Conservation (phyloP, 1,140 invertebrate species). For the Leptinotarsa undecemlineata region DNA sequence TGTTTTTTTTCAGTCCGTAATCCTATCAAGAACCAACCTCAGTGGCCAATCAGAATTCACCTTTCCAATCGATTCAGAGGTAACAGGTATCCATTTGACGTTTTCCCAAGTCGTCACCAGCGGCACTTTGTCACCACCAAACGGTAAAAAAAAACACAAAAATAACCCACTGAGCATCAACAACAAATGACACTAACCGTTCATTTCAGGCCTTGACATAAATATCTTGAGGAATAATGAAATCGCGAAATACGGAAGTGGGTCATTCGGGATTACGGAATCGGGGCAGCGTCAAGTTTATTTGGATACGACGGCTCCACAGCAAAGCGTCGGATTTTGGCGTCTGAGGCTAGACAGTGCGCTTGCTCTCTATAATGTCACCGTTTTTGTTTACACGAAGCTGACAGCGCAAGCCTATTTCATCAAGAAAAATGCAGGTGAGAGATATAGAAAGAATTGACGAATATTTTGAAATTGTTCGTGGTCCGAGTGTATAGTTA, state of each 20-base stretch:
- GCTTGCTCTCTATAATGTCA: slow-evolving; percentile 39
- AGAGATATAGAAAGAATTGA: not conserved
- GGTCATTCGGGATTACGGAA: slow-evolving; percentile 38
- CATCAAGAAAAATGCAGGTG: slow-evolving; percentile 21
- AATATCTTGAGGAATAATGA: slow-evolving; percentile 32
- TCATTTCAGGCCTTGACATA: slow-evolving; percentile 23
- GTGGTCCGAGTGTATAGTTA: too few relatives aligned
- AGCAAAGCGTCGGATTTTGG: slow-evolving; percentile 40
- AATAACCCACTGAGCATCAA: not conserved
- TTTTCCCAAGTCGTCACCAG: slow-evolving; percentile 27
- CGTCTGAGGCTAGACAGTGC: slow-evolving; percentile 35
- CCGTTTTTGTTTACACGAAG: slow-evolving; percentile 39
- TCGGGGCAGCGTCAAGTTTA: slow-evolving; percentile 38
- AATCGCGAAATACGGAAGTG: slow-evolving; percentile 32
- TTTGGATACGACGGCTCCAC: slow-evolving; percentile 37
- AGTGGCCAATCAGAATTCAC: slow-evolving; percentile 25
- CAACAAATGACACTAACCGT: not conserved
- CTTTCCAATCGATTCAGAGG: slow-evolving; percentile 45
- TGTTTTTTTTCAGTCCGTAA: slow-evolving; percentile 30
- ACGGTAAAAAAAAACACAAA: slow-evolving; percentile 34
- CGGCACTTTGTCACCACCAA: slow-evolving; percentile 37
- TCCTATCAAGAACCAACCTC: slow-evolving; percentile 38
- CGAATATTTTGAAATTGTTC: too few relatives aligned
- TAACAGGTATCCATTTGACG: slow-evolving; percentile 44
- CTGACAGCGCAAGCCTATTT: slow-evolving; percentile 32